Percentiles rank a stretch among this genome's conserved stretches.
phyloP scores from a whole-genome alignment of 2,888 invertebrate genomes.

The Peribatodes rhomboidaria region DNA sequence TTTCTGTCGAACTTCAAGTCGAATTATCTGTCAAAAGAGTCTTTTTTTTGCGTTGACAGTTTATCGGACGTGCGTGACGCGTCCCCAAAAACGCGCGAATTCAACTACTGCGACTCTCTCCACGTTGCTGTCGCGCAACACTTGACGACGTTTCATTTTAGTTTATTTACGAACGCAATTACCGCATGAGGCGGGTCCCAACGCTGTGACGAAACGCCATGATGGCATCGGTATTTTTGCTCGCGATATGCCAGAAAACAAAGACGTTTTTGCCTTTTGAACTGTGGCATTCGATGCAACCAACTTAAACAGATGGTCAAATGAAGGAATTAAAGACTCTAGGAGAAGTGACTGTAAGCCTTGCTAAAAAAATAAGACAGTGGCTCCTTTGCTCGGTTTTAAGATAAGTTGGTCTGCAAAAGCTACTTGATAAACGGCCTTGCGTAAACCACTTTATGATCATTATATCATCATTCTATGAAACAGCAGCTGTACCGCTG shows the following conservation, averaged over 20 bases:
- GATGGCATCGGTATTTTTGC: slow-evolving; percentile 33
- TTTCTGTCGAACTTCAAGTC: too few relatives aligned
- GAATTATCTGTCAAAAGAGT: too few relatives aligned
- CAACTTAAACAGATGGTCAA: neutral
- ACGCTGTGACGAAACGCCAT: slow-evolving; percentile 34
- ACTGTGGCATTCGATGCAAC: neutral
- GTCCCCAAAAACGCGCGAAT: slow-evolving; percentile 3
- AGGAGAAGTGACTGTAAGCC: neutral
- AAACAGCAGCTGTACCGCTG: slow-evolving; percentile 26
- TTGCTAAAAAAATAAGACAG: neutral
- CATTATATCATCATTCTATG: neutral
- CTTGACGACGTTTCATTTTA: slow-evolving; percentile 42
- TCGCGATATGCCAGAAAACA: slow-evolving; percentile 27
- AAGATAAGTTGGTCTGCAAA: neutral
- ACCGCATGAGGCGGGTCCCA: slow-evolving; percentile 31
- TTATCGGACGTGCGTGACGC: too few relatives aligned
- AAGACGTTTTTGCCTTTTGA: slow-evolving; percentile 2
- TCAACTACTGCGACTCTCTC: slow-evolving; percentile 14
- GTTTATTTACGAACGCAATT: slow-evolving; percentile 45
- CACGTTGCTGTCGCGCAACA: slow-evolving; percentile 35
- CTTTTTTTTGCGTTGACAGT: too few relatives aligned
- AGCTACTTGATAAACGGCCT: slow-evolving; percentile 7
- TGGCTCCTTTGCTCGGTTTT: neutral
- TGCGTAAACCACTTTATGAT: slow-evolving; percentile 13
- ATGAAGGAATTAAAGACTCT: neutral